A percentile compares a stretch with the other conserved stretches of the same genome.
Conservation (phyloP, 1,140 invertebrate species). For the Drosophila ohnishii region DNA sequence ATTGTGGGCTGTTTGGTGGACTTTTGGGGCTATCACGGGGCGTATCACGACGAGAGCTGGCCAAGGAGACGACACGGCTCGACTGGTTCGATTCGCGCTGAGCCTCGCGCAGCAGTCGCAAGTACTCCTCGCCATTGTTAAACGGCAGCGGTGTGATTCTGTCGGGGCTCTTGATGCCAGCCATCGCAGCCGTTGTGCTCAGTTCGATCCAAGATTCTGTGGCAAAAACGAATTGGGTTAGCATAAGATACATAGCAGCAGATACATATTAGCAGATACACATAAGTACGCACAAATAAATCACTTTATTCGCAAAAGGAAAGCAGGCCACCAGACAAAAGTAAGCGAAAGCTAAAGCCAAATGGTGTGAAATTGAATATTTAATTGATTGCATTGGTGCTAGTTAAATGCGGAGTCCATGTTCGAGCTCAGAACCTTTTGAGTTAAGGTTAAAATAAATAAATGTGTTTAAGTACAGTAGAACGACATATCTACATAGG, state of each 20-base stretch:
- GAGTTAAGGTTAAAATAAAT: slow-evolving; percentile 14
- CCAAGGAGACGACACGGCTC: slow-evolving; percentile 91
- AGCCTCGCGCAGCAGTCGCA: slow-evolving; percentile 92
- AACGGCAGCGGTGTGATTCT: slow-evolving; percentile 88
- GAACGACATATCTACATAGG: not conserved
- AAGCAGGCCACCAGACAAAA: slow-evolving; percentile 6
- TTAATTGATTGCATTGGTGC: slow-evolving; percentile 6
- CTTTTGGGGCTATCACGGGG: slow-evolving; percentile 90
- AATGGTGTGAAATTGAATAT: slow-evolving; percentile 40
- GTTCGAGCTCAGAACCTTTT: slow-evolving; percentile 12
- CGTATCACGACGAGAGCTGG: slow-evolving; percentile 89
- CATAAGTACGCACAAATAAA: slow-evolving; percentile 16
- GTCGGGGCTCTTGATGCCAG: slow-evolving; percentile 86
- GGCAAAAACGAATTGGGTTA: slow-evolving; percentile 60
- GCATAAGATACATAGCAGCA: not conserved
- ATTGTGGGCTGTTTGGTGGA: slow-evolving; percentile 94
- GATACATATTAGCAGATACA: not conserved
- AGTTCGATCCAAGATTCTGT: slow-evolving; percentile 96
- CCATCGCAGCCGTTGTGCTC: slow-evolving; percentile 84
- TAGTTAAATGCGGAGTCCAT: not conserved
- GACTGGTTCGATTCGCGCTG: slow-evolving; percentile 94
- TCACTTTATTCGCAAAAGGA: slow-evolving; percentile 6
- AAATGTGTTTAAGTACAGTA: not conserved
- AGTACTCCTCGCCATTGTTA: slow-evolving; percentile 89
- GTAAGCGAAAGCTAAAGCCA: slow-evolving; percentile 15